Base-by-base conservation (phyloP, 2,113 vertebrate species). In the Anguilla japonica region DNA sequence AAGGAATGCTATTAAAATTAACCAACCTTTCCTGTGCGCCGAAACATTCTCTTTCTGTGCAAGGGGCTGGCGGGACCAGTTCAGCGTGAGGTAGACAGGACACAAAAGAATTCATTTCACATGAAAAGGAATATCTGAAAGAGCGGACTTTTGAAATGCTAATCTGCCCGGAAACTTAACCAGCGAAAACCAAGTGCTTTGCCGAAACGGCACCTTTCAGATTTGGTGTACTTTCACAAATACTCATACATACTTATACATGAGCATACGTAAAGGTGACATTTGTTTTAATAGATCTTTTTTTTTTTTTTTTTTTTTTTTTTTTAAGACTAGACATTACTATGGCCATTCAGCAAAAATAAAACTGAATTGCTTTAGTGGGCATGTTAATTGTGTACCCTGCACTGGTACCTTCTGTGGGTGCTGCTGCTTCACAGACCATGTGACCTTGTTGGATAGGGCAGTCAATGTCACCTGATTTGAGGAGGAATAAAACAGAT, bases 361-460 rank as follows among this genome's bases (percentile, higher is more conserved):
- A 34, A 1, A 34, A 34, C 0, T 34, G 34, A 34, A 34, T 34
- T 34, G 34, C 34, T 34, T 34, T 34, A 34, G 34, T 34, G 34
- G 0, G 34, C 34, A 34, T 34, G 34, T 34, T 34, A 34, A 9
- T 20, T 60, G 11, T 3, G 3, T 9, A 60, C 9, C 14, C 14
- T 3, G 15, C 57, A 41, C 15, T 34, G 41, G 39, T 88, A 94
- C 93, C 90, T 88, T 93, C 20, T 88, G 85, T 78, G 71, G 88
- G 80, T 85, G 57, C 57, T 60, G 91, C 60, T 85, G 91, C 57
- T 90, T 94, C 94, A 94, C 94, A 0, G 94, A 95, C 20, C 95
- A 95, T 0, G 95, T 95, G 41, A 96, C 91, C 91, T 94, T 92
- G 83, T 85, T 87, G 83, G 85, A 91, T 82, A 88, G 92, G 16